These are phyloP conservation scores for Pleuronectes platessa DNA, from an alignment of 2,113 vertebrate species.

Conservation along the genomic window DNA sequence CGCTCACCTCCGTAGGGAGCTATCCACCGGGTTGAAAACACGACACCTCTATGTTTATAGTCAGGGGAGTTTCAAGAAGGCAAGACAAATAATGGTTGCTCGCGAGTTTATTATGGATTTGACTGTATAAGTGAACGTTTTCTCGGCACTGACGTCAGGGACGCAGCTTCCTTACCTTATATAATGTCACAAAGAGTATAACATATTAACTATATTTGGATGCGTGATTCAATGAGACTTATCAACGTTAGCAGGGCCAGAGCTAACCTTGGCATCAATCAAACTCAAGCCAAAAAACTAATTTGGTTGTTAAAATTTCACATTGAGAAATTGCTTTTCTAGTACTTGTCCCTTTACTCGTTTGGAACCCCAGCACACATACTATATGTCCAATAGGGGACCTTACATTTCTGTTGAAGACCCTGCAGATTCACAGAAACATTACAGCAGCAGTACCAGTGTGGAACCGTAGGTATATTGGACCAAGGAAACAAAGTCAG, in stretches of 20 bases:
- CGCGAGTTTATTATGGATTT: too few species aligned
- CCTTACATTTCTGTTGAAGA: too few species aligned
- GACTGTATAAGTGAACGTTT: too few species aligned
- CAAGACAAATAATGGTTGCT: too few species aligned
- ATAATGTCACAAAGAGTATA: not conserved
- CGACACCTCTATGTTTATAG: too few species aligned
- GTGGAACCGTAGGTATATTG: not conserved
- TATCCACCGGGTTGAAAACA: not conserved
- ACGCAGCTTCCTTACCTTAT: not conserved
- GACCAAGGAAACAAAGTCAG: conserved; percentile 2
- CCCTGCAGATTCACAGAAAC: too few species aligned
- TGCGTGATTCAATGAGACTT: not conserved
- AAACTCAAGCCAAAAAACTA: not conserved
- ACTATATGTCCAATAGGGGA: not conserved
- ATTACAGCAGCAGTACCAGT: not conserved
- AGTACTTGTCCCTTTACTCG: too few species aligned
- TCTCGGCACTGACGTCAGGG: not conserved
- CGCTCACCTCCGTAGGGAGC: too few species aligned
- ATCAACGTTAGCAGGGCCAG: not conserved
- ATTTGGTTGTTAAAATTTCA: not conserved
- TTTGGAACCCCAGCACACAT: not conserved
- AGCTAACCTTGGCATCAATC: not conserved
- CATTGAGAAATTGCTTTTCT: not conserved
- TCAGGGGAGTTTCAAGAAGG: too few species aligned
- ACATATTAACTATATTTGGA: not conserved